Evolutionary conservation across 2,797 vertebrate genomes (phyloP).

Genomic region (Diglossa cyanea): DNA sequence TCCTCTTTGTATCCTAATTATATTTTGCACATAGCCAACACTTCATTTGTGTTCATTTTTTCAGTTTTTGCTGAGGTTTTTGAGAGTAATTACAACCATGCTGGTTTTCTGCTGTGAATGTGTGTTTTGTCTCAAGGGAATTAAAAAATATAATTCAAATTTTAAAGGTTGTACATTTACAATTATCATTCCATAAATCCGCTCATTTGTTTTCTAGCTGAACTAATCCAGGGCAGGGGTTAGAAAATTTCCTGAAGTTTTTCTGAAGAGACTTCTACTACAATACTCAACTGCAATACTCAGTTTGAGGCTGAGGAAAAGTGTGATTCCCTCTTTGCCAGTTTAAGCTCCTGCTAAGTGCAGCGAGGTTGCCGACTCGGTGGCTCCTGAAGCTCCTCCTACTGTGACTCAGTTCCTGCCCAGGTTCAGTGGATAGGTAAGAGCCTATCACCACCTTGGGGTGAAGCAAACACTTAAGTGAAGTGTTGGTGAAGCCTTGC

Average conservation of each 20-base stretch:
- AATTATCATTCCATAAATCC: background rate
- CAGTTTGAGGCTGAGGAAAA: background rate
- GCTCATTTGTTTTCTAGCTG: background rate
- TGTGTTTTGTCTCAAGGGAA: background rate
- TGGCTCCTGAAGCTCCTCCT: background rate
- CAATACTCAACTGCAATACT: background rate
- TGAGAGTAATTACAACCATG: background rate
- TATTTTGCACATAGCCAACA: background rate
- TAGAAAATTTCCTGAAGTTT: background rate
- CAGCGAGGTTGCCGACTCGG: background rate
- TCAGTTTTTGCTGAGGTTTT: background rate
- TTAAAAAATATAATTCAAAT: background rate
- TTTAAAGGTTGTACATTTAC: background rate
- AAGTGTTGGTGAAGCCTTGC: background rate
- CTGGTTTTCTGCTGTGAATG: background rate
- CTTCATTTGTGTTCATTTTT: background rate
- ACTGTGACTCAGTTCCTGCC: background rate
- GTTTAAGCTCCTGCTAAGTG: background rate
- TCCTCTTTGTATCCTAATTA: background rate
- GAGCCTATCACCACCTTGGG: background rate
- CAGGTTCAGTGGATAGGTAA: background rate
- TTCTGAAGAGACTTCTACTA: background rate
- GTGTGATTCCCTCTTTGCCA: background rate
- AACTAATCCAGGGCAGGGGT: background rate
- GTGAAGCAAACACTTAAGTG: background rate